Base-by-base conservation (phyloP, 2,888 invertebrate species). In the Teinopalpus imperialis region DNA sequence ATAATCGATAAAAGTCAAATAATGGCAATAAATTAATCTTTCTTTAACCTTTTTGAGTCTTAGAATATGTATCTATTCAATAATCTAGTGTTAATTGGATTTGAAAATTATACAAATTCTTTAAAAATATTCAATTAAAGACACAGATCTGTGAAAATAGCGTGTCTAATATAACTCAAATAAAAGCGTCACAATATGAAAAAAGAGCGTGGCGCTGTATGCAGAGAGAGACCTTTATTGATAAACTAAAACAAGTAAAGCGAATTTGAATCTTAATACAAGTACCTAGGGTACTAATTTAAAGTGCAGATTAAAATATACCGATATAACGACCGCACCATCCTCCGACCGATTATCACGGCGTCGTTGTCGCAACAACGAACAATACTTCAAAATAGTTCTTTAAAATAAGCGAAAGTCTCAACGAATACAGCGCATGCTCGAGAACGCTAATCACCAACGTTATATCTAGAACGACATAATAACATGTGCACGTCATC, bases 341-440 rank as follows among this genome's bases (percentile, higher is more conserved):
- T 88, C 88, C 88, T 88, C 88, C 77, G 87, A 79, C 86, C 86
- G 87, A 81, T 69, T 75, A 81, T 72, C 81, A 70, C 40, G 40
- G 40, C 29, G 29, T 29, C 34, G 40, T 69, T 63, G 66, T 63
- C 71, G 68, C 61, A 67, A 66, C 66, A 54, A 66, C 69, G 70
- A 57, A 55, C 58, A 56, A 54, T 57, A 60, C 58, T 61, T 59
- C 59, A 64, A 69, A 63, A 54, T 29, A 9, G 34, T 40, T 41
- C 68, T 72, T 78, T 74, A 68, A 75, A 82, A 81, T 71, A 83
- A 85, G 86, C 86, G 77, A 74, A 73, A 81, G 76, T 81, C 73
- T 81, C 81, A 83, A 83, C 77, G 77, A 70, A 81, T 81, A 87
- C 81, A 83, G 86, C 86, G 83, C 87, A 87, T 87, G 87, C 87